These are phyloP conservation scores for Petrocephalus schoutedeni DNA, from an alignment of 2,797 vertebrate genomes.

Conservation along the genomic window DNA sequence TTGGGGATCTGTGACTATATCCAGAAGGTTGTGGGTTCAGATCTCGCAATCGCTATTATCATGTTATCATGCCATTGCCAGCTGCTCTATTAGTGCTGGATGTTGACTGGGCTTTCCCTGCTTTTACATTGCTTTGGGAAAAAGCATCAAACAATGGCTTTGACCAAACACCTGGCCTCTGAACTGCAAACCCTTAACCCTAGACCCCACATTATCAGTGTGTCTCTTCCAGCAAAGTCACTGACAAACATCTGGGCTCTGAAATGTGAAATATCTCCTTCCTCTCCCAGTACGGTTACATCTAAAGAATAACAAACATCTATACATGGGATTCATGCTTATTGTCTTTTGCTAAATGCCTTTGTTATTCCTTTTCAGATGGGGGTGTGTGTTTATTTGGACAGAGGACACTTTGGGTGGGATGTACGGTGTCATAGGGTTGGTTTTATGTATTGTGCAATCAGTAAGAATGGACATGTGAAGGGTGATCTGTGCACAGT, in stretches of 20 bases:
- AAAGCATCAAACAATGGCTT: neutral
- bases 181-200: neutral
- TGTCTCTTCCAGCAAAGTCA: neutral
- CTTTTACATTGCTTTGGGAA: neutral
- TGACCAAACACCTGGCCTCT: neutral
- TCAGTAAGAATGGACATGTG: neutral
- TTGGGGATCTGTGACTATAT: neutral
- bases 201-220: neutral
- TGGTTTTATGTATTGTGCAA: neutral
- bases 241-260: neutral
- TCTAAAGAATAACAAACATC: neutral
- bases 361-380: neutral
- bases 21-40: neutral
- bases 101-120: neutral
- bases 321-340: slow-evolving; percentile 3
- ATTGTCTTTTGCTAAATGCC: neutral
- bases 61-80: neutral
- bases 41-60: neutral
- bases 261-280: neutral
- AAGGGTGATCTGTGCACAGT: neutral
- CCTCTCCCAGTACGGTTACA: neutral
- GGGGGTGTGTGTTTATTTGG: neutral
- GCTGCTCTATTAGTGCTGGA: neutral
- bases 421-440: neutral
- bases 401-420: neutral